A percentile compares a stretch with the other conserved stretches of the same genome.
These are phyloP conservation scores for Gallinago paraguaiae DNA, from an alignment of 2,113 vertebrate genomes.

Conservation along the genomic window DNA sequence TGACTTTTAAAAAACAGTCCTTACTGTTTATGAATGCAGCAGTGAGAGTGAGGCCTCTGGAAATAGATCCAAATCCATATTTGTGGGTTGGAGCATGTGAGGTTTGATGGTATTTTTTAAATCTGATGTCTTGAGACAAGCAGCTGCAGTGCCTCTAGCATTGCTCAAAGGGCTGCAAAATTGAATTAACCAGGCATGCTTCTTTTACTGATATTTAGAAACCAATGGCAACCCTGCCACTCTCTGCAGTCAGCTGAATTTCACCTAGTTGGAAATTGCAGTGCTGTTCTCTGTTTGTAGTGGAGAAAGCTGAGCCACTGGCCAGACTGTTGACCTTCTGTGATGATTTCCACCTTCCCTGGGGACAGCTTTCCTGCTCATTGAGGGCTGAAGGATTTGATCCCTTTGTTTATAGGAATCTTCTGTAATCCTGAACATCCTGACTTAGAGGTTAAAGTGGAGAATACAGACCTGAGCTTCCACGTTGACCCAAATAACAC, in stretches of 20 bases:
- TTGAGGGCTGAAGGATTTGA: neutral
- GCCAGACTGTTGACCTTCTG: neutral
- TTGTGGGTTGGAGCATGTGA: neutral
- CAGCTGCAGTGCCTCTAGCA: neutral
- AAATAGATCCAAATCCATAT: neutral
- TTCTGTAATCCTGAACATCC: neutral
- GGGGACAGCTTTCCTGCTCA: neutral
- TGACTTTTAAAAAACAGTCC: neutral
- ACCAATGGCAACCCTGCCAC: neutral
- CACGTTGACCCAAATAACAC: neutral
- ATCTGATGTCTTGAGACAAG: neutral
- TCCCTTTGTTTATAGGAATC: neutral
- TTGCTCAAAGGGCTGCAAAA: neutral
- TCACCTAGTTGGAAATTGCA: neutral
- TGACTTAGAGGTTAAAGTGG: neutral
- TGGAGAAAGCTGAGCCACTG: neutral
- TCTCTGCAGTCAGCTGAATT: neutral
- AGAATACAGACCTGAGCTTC: neutral
- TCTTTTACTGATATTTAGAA: neutral
- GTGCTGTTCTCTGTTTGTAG: neutral
- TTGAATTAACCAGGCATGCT: neutral
- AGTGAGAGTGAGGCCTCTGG: neutral
- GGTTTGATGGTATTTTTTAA: neutral
- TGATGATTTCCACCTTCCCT: neutral
- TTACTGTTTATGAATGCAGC: neutral